These are phyloP conservation scores for Meta bourneti DNA, from an alignment of 2,888 invertebrate species.

Conservation along the genomic window DNA sequence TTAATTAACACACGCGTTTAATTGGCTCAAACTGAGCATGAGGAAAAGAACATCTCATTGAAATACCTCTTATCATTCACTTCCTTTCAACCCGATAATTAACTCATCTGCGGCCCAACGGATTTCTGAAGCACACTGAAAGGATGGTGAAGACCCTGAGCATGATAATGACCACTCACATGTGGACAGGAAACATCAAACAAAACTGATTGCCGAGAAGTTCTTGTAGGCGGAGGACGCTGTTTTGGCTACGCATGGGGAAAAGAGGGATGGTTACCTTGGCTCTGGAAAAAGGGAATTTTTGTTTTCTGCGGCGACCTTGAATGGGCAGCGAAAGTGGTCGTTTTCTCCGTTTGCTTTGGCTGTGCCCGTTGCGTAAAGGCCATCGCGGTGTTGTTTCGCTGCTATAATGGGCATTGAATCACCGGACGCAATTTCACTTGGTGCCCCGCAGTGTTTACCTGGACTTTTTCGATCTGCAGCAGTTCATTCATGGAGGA, in stretches of 20 bases:
- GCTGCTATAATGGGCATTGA: conserved; percentile 35
- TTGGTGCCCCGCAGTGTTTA: neutral
- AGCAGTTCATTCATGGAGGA: neutral
- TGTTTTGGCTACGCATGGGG: neutral
- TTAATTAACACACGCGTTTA: too few species aligned
- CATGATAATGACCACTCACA: too few species aligned
- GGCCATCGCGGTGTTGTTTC: conserved; percentile 8
- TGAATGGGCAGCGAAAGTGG: conserved; percentile 50
- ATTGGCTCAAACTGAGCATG: too few species aligned
- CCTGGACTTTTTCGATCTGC: neutral
- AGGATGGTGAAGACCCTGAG: too few species aligned
- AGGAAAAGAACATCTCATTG: too few species aligned
- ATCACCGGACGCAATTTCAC: conserved; percentile 8
- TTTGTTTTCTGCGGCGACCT: conserved; percentile 19
- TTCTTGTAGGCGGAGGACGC: neutral
- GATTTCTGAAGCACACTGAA: too few species aligned
- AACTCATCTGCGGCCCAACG: too few species aligned
- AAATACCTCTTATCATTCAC: too few species aligned
- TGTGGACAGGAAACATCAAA: too few species aligned
- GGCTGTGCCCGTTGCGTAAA: conserved; percentile 55
- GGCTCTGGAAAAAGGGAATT: conserved; percentile 4
- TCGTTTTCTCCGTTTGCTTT: conserved; percentile 16
- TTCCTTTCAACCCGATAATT: too few species aligned
- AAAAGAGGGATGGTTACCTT: neutral
- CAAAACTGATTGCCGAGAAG: neutral